Conservation (phyloP, 2,888 invertebrate genomes). For the Ptilodon capucinus region DNA sequence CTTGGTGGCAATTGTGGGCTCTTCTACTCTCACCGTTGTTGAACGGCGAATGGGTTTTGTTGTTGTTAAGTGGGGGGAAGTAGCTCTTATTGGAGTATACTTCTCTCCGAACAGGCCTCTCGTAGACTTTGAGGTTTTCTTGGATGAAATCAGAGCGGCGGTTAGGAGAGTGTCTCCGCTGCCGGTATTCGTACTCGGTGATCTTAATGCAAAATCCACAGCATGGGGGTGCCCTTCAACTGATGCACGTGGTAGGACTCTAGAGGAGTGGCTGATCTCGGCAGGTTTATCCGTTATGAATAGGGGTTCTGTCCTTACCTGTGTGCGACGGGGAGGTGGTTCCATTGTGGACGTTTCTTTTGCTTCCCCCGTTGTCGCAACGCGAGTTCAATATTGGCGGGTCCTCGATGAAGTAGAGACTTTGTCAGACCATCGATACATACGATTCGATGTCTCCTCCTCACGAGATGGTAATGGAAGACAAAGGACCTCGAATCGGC, state of each 20-base stretch:
- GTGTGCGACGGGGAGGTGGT: slow-evolving; percentile 20
- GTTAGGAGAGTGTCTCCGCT: background rate
- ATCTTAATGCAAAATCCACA: slow-evolving; percentile 15
- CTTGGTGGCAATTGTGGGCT: background rate
- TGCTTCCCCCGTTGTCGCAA: slow-evolving; percentile 5
- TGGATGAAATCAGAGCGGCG: slow-evolving; percentile 1
- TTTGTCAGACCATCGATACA: background rate
- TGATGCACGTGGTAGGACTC: slow-evolving; percentile 7
- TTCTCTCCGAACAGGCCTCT: background rate
- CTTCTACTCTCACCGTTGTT: background rate
- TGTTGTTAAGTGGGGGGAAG: background rate
- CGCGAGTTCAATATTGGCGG: background rate
- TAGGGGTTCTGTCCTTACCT: slow-evolving; percentile 16
- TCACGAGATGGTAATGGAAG: background rate
- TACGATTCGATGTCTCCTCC: background rate
- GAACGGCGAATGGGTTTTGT: background rate
- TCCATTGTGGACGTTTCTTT: slow-evolving; percentile 14
- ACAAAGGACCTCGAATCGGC: background rate
- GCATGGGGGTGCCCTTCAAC: slow-evolving; percentile 12
- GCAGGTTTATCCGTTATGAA: slow-evolving; percentile 11
- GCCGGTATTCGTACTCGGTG: slow-evolving; percentile 6
- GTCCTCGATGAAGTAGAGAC: background rate
- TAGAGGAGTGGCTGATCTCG: slow-evolving; percentile 15
- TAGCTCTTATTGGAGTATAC: background rate
- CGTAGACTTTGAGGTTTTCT: slow-evolving; percentile 7